A percentile compares a stretch with the other conserved stretches of the same genome.
phyloP scores from a whole-genome alignment of 2,113 vertebrate species.

The Salvelinus alpinus region DNA sequence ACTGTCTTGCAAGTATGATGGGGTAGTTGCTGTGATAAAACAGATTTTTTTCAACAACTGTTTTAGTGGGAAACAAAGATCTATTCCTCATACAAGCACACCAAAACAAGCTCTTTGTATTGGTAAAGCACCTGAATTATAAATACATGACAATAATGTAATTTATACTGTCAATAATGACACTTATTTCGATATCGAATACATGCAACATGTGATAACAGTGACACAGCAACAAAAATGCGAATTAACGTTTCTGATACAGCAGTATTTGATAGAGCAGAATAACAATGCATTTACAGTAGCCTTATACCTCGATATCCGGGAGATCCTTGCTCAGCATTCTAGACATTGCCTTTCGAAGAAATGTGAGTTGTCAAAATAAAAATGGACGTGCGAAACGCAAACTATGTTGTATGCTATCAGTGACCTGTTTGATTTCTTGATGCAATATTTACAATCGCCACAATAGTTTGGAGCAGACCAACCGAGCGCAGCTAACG shows the following conservation, averaged over 20 bases:
- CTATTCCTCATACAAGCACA: background rate
- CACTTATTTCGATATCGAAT: background rate
- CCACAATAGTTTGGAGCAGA: conserved; percentile 10
- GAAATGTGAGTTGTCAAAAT: conserved; percentile 17
- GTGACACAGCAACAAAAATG: background rate
- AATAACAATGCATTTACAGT: background rate
- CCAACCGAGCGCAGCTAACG: conserved; percentile 1
- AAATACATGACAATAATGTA: background rate
- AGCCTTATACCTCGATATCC: conserved; percentile 82
- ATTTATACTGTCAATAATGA: background rate
- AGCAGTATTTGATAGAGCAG: background rate
- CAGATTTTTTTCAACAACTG: background rate
- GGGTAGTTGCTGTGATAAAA: background rate
- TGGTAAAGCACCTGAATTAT: background rate
- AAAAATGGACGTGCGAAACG: conserved; percentile 12
- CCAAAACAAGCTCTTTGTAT: background rate
- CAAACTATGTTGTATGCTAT: background rate
- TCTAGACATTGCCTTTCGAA: conserved; percentile 65
- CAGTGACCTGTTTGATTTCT: conserved; percentile 26
- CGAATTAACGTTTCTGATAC: background rate
- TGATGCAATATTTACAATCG: conserved; percentile 2
- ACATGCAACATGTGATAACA: background rate
- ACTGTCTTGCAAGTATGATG: background rate
- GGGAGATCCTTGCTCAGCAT: conserved; percentile 79
- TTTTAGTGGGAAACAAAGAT: background rate